A percentile compares a stretch with the other conserved stretches of the same genome.
Evolutionary conservation across 2,888 invertebrate species (phyloP).

Genomic region (Drosophila heteroneura): DNA sequence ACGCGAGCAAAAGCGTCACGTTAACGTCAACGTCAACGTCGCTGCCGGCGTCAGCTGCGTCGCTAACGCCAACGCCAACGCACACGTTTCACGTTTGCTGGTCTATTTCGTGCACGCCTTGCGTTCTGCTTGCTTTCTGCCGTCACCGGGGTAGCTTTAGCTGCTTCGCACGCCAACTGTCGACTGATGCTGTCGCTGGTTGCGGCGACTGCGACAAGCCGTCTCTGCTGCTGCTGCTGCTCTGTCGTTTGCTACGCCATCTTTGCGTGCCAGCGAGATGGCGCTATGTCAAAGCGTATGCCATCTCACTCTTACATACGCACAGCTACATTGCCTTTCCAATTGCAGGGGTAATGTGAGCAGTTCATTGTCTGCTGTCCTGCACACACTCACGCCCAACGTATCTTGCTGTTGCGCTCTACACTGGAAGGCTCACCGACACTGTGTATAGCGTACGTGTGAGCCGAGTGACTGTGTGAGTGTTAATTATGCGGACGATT

Average conservation of each 20-base stretch:
- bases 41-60: constrained; percentile 49
- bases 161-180: constrained; percentile 51
- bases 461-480: constrained; percentile 10
- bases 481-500: constrained; percentile 56
- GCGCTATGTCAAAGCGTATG: constrained; percentile 14
- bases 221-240: constrained; percentile 27
- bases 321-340: constrained; percentile 41
- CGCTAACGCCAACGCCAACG: constrained; percentile 50
- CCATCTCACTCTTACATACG: constrained; percentile 17
- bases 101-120: constrained; percentile 22
- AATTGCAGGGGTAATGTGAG: constrained; percentile 61
- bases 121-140: constrained; percentile 15
- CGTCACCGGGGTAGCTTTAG: constrained; percentile 44
- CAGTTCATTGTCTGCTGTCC: constrained; percentile 24
- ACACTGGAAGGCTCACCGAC: constrained; percentile 69
- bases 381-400: background rate
- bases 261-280: constrained; percentile 63
- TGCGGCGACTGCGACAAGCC: constrained; percentile 31
- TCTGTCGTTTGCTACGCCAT: constrained; percentile 62
- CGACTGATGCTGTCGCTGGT: constrained; percentile 50
- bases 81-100: constrained; percentile 15
- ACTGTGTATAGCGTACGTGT: constrained; percentile 67
- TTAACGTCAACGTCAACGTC: constrained; percentile 40
- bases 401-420: constrained; percentile 28
- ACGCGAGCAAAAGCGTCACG: constrained; percentile 75